phyloP scores from a whole-genome alignment of 2,797 vertebrate species.

The Eidolon dupreanum region DNA sequence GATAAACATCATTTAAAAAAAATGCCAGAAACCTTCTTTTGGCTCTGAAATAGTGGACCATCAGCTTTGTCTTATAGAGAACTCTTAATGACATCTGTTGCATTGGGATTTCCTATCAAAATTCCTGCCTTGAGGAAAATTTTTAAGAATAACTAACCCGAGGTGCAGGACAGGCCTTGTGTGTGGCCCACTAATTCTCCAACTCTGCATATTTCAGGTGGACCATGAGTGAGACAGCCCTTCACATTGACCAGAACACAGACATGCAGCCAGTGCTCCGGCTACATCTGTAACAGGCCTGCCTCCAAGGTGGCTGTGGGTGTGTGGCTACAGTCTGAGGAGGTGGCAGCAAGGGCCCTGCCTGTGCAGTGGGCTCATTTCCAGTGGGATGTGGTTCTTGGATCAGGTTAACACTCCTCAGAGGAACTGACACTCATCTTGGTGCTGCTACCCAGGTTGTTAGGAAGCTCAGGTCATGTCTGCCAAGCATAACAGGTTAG shows the following conservation, averaged over 20 bases:
- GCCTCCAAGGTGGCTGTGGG: slow-evolving; percentile 75
- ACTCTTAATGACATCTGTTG: neutral
- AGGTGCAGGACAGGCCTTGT: neutral
- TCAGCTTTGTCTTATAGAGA: neutral
- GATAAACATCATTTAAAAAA: neutral
- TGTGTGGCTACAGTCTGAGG: neutral
- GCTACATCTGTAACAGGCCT: slow-evolving; percentile 91
- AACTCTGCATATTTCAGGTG: slow-evolving; percentile 77
- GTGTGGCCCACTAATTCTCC: neutral
- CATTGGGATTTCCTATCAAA: neutral
- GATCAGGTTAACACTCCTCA: neutral
- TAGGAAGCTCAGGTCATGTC: neutral
- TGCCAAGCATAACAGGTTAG: neutral
- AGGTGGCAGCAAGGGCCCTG: neutral
- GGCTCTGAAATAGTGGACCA: neutral
- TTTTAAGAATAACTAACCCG: neutral
- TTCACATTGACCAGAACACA: slow-evolving; percentile 83
- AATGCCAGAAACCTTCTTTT: neutral
- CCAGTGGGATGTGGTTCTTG: neutral
- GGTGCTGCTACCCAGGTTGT: neutral
- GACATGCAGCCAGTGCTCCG: slow-evolving; percentile 91
- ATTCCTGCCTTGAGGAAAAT: neutral
- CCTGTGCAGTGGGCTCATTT: neutral
- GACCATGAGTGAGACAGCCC: slow-evolving; percentile 76
- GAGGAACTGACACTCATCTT: neutral